Evolutionary conservation across 1,140 invertebrate species (phyloP), one percentile per base, ranked within the genome.

Genomic region (Gryon sp.): DNA sequence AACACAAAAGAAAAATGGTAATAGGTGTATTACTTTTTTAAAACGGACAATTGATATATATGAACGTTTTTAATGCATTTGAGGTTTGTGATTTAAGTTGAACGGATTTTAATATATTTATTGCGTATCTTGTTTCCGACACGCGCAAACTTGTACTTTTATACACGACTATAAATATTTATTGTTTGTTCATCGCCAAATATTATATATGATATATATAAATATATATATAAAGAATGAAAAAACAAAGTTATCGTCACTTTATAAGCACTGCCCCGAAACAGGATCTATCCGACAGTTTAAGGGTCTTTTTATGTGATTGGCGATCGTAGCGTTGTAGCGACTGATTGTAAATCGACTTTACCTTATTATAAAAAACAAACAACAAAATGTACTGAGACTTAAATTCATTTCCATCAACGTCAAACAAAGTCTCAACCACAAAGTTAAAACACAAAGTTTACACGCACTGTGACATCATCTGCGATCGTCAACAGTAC

Each of bases 81-180:
- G 72, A 57, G 34, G 63, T 76, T 76, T 63, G 38, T 50, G 40
- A 57, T 76, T 76, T 69, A 32, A 63, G 55, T 75, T 68, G 45
- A 73, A 75, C 48, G 55, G 24, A 68, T 75, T 74, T 75, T 75
- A 62, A 65, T 68, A 68, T 75, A 68, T 76, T 76, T 76, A 76
- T 76, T 76, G 63, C 72, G 57, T 63, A 76, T 76, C 62, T 76
- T 76, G 57, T 69, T 76, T 76, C 63, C 16, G 45, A 76, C 63
- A 68, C 57, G 63, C 62, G 72, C 63, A 63, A 76, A 76, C 72
- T 76, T 76, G 72, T 76, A 76, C 72, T 76, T 76, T 76, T 76
- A 76, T 76, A 76, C 72, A 76, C 72, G 46, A 76, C 36, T 76
- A 68, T 76, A 62, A 76, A 76, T 76, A 76, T 68, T 76, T 68